These are phyloP conservation scores for Ecliptopera silaceata DNA, from an alignment of 2,888 invertebrate genomes.

Conservation along the genomic window DNA sequence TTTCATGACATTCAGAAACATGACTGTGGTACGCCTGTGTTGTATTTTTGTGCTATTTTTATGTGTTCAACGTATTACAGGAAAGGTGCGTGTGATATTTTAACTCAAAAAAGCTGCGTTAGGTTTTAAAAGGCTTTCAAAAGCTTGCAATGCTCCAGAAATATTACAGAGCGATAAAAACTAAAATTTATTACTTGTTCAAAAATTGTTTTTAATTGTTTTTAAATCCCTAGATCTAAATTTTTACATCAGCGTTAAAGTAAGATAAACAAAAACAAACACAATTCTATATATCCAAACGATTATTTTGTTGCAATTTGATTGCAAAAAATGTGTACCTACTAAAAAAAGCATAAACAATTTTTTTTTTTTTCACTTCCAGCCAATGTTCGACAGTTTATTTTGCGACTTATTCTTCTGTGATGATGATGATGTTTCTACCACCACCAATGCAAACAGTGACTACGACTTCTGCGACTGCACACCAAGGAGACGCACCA, in stretches of 20 bases:
- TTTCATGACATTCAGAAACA: constrained; percentile 67
- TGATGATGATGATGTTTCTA: constrained; percentile 49
- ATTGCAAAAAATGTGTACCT: too few species aligned
- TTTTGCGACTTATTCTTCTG: constrained; percentile 56
- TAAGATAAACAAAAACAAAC: too few species aligned
- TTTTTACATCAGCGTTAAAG: too few species aligned
- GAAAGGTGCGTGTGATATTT: constrained; percentile 52
- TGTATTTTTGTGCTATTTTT: constrained; percentile 56
- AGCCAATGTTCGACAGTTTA: constrained; percentile 58
- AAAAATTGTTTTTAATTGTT: too few species aligned
- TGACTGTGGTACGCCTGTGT: constrained; percentile 62
- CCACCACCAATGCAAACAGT: constrained; percentile 38
- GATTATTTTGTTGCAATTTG: too few species aligned
- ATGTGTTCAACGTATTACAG: constrained; percentile 51
- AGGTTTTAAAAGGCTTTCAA: too few species aligned
- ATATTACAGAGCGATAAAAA: too few species aligned
- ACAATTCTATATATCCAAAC: too few species aligned
- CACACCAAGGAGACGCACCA: constrained; percentile 2
- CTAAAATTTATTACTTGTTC: too few species aligned
- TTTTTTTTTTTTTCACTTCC: constrained; percentile 6
- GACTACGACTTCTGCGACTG: constrained; percentile 31
- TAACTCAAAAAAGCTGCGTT: background rate
- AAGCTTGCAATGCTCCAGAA: too few species aligned
- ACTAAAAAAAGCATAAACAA: too few species aligned
- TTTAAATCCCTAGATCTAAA: too few species aligned